Conservation (phyloP, 1,140 invertebrate genomes). For the Thrips palmi region DNA sequence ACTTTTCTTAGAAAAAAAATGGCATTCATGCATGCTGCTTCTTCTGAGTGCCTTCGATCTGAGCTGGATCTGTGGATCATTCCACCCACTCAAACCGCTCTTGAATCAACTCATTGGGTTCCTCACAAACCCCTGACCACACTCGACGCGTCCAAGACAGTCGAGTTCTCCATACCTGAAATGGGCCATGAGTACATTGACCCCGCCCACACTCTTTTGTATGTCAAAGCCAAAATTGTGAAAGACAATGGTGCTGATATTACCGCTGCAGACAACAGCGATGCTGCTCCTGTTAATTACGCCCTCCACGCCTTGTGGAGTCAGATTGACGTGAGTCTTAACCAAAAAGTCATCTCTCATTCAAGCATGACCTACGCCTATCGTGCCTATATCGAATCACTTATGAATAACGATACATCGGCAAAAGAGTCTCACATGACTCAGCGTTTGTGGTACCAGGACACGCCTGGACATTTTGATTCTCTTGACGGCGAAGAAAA, state of each 20-base stretch:
- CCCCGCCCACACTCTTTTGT: constrained; percentile 21
- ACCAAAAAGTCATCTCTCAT: constrained; percentile 24
- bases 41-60: constrained; percentile 19
- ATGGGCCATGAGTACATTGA: constrained; percentile 23
- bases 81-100: constrained; percentile 23
- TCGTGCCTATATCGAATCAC: constrained; percentile 25
- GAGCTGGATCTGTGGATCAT: constrained; percentile 26
- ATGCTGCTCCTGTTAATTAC: constrained; percentile 21
- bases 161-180: constrained; percentile 23
- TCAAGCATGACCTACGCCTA: constrained; percentile 26
- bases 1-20: constrained; percentile 14
- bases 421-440: constrained; percentile 23
- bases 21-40: constrained; percentile 14
- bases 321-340: constrained; percentile 24
- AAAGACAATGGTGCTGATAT: constrained; percentile 14
- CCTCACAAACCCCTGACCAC: constrained; percentile 24
- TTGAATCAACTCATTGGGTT: constrained; percentile 19
- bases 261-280: constrained; percentile 7
- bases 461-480: constrained; percentile 16
- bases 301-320: constrained; percentile 24
- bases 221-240: constrained; percentile 19
- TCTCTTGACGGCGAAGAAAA: constrained; percentile 17
- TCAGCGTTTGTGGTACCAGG: constrained; percentile 16
- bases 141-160: constrained; percentile 19
- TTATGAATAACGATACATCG: constrained; percentile 20